Evolutionary conservation across 92 coral and sea anemone genomes (phyloP).

Genomic region (Plumapathes pennacea): DNA sequence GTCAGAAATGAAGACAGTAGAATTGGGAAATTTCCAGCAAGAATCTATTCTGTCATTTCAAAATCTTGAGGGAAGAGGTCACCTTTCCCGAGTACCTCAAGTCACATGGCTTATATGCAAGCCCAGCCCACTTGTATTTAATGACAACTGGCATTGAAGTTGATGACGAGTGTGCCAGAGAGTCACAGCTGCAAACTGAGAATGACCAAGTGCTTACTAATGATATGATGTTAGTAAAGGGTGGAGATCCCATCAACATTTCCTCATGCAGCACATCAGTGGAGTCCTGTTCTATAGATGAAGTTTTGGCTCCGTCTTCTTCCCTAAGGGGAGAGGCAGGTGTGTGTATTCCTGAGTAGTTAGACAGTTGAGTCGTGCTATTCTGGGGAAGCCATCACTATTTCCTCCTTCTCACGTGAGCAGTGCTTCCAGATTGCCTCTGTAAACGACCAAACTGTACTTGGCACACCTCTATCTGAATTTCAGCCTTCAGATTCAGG

Average conservation of each 20-base stretch:
- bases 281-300: neutral
- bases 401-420: neutral
- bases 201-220: neutral
- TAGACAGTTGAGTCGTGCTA: conserved; percentile 22
- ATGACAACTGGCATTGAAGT: conserved; percentile 11
- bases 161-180: neutral
- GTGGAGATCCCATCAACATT: neutral
- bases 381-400: conserved; percentile 10
- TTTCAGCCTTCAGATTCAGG: conserved; percentile 27
- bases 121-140: conserved; percentile 6
- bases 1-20: too few relatives aligned
- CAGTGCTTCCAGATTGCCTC: conserved; percentile 14
- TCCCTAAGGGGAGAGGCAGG: too few relatives aligned
- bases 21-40: too few relatives aligned
- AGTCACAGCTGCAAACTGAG: neutral
- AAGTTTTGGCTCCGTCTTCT: too few relatives aligned
- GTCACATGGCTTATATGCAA: conserved; percentile 27
- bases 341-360: too few relatives aligned
- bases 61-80: conserved; percentile 23
- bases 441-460: conserved; percentile 7
- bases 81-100: conserved; percentile 16
- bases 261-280: neutral
- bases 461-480: conserved; percentile 7
- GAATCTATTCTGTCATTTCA: too few relatives aligned
- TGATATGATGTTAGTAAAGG: neutral